phyloP scores from a whole-genome alignment of 2,888 invertebrate genomes.

The Opisthograptis luteolata region DNA sequence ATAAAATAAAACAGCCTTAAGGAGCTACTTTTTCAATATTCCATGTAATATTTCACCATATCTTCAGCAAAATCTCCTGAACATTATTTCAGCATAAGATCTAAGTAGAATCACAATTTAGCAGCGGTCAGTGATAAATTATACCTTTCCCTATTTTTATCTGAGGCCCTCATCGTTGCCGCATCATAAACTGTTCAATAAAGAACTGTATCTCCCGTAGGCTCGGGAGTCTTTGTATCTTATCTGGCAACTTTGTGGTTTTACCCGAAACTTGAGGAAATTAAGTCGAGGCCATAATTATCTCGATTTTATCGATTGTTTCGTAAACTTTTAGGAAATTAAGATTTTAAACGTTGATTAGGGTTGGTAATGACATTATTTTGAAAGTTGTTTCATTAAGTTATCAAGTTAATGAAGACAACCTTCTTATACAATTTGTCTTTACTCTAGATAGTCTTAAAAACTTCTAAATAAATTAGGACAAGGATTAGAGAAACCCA shows the following conservation, averaged over 20 bases:
- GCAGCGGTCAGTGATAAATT: constrained; percentile 25
- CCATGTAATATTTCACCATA: constrained; percentile 6
- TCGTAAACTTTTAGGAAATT: constrained; percentile 26
- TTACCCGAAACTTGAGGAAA: constrained; percentile 25
- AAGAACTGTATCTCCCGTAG: constrained; percentile 22
- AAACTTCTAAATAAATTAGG: too few relatives aligned
- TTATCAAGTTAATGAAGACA: background rate
- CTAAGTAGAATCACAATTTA: constrained; percentile 24
- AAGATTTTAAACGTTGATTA: constrained; percentile 24
- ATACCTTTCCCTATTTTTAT: constrained; percentile 28
- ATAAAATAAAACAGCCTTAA: background rate
- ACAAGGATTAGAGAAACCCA: too few relatives aligned
- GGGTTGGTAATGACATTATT: background rate
- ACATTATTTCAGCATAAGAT: constrained; percentile 24
- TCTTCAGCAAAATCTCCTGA: constrained; percentile 14
- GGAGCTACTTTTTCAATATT: constrained; percentile 3
- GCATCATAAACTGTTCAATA: constrained; percentile 34
- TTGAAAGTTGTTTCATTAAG: constrained; percentile 14
- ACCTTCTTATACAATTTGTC: background rate
- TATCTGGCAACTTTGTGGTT: constrained; percentile 23
- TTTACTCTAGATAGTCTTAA: too few relatives aligned
- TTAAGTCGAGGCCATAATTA: constrained; percentile 23
- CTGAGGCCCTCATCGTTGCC: constrained; percentile 28
- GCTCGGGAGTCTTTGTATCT: constrained; percentile 28
- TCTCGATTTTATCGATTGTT: constrained; percentile 28